These are phyloP conservation scores for Vicugna pacos DNA, from an alignment of 2,113 vertebrate genomes.

Conservation along the genomic window DNA sequence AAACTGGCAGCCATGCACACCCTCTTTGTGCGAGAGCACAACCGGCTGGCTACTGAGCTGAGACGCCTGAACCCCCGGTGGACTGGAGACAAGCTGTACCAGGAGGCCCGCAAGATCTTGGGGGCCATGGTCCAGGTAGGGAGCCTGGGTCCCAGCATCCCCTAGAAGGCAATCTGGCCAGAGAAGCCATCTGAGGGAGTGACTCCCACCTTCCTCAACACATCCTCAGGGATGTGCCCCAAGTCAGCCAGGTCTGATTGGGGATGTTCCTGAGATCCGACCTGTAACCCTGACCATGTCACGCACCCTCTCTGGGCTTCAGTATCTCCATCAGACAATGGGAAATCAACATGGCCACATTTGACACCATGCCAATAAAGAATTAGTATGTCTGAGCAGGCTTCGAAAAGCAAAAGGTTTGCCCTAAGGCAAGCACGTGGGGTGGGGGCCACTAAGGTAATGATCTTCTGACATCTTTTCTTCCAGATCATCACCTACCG, in stretches of 20 bases:
- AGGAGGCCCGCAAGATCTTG: no score
- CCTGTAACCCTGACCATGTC: not conserved
- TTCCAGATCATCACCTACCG: conserved; percentile 89
- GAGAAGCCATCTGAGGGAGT: no score
- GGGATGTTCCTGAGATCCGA: not conserved
- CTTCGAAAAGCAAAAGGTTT: not conserved
- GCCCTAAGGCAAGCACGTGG: not conserved
- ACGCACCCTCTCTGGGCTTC: not conserved
- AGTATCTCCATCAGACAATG: not conserved
- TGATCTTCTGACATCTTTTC: not conserved
- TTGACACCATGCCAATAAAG: not conserved
- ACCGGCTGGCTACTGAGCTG: no score
- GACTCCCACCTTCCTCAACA: not conserved
- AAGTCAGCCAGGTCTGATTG: not conserved
- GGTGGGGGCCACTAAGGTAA: not conserved
- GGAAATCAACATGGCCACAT: not conserved
- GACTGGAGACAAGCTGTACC: no score
- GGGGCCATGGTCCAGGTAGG: no score
- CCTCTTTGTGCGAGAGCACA: no score
- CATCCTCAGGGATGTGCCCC: not conserved
- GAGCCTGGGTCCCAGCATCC: no score
- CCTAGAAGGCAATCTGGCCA: no score
- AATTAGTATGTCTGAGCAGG: not conserved
- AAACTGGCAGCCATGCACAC: no score
- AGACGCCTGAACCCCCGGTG: no score